Evolutionary conservation across 2,113 vertebrate genomes (phyloP).

Genomic region (Taurulus bubalis): DNA sequence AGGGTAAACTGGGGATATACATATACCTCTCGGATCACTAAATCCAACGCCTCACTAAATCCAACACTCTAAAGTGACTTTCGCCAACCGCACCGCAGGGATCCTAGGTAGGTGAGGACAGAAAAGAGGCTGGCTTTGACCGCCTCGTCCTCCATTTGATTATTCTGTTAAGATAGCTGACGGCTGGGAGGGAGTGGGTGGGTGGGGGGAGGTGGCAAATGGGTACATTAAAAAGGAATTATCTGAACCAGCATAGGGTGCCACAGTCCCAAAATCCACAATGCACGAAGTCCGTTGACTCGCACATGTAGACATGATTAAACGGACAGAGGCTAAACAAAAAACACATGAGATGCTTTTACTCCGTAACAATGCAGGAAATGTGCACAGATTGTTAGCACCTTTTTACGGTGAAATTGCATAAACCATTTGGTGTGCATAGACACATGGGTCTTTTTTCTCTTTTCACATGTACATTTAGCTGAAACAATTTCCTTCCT

Average conservation of each 20-base stretch:
- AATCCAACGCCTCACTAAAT: conserved; percentile 80
- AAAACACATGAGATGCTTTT: conserved; percentile 53
- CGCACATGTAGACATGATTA: conserved; percentile 45
- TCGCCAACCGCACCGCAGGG: conserved; percentile 69
- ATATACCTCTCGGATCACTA: conserved; percentile 80
- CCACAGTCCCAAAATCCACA: conserved; percentile 68
- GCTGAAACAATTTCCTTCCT: conserved; percentile 56
- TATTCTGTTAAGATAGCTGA: conserved; percentile 51
- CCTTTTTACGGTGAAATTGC: conserved; percentile 58
- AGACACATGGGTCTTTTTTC: conserved; percentile 44
- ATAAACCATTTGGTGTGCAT: conserved; percentile 58
- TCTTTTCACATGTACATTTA: conserved; percentile 60
- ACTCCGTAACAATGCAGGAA: conserved; percentile 63
- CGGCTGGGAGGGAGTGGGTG: conserved; percentile 48
- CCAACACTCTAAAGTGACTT: conserved; percentile 76
- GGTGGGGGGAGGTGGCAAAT: conserved; percentile 21
- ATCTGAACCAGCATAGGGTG: conserved; percentile 72
- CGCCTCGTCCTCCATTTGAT: conserved; percentile 37
- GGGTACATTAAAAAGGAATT: conserved; percentile 58
- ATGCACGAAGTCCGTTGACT: conserved; percentile 53
- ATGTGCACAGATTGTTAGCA: conserved; percentile 66
- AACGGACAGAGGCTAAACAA: conserved; percentile 59
- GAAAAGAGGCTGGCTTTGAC: conserved; percentile 39
- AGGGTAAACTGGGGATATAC: conserved; percentile 80
- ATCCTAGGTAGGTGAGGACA: conserved; percentile 42